phyloP scores from a whole-genome alignment of 2,113 vertebrate species.

The Guaruba guarouba region DNA sequence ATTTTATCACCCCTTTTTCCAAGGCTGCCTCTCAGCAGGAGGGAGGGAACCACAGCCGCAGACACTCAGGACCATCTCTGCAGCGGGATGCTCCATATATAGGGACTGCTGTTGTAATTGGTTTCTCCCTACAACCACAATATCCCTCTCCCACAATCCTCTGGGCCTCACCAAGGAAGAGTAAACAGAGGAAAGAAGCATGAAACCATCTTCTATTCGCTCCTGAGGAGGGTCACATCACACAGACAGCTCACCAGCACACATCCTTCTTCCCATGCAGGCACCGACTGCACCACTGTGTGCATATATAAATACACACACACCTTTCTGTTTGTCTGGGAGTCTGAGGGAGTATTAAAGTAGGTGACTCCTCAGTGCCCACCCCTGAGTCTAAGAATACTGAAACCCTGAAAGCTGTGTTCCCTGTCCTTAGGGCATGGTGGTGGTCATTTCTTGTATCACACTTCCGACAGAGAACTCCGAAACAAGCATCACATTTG shows the following conservation, averaged over 20 bases:
- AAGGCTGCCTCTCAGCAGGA: background rate
- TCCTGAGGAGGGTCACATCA: background rate
- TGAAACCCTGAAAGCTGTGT: accelerated
- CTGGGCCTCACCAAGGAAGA: background rate
- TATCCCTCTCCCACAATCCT: background rate
- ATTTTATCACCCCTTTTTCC: background rate
- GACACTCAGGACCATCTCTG: background rate
- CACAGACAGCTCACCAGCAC: background rate
- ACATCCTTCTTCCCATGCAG: background rate
- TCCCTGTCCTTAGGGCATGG: accelerated
- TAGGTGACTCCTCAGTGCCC: background rate
- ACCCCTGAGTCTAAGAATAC: background rate
- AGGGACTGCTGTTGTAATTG: background rate
- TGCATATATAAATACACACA: background rate
- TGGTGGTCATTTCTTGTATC: accelerated
- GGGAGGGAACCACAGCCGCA: accelerated
- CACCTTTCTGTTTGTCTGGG: background rate
- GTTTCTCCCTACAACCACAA: background rate
- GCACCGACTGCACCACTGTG: background rate
- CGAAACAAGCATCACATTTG: background rate
- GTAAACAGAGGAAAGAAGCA: background rate
- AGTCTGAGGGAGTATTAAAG: background rate
- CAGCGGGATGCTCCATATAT: background rate
- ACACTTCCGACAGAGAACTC: background rate
- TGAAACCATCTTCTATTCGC: background rate